Evolutionary conservation across 2,888 invertebrate genomes (phyloP).

Genomic region (Apamea anceps): DNA sequence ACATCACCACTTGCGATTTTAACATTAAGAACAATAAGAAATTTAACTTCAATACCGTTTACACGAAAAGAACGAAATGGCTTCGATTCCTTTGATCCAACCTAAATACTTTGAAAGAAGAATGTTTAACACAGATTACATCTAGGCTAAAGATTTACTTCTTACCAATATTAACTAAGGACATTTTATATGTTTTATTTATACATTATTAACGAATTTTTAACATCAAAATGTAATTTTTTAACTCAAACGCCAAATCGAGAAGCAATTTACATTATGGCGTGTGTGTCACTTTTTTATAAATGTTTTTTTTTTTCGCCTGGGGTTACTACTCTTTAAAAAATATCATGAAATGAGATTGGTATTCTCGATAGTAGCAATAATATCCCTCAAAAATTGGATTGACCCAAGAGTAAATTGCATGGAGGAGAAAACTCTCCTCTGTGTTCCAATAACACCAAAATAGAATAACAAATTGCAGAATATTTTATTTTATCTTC

Average conservation of each 20-base stretch:
- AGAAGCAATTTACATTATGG: constrained; percentile 90
- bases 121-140: constrained; percentile 69
- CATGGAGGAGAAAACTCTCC: background rate
- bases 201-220: constrained; percentile 78
- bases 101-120: constrained; percentile 81
- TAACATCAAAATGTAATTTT: constrained; percentile 84
- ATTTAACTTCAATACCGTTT: constrained; percentile 76
- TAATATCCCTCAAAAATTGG: background rate
- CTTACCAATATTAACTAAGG: constrained; percentile 87
- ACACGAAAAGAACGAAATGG: constrained; percentile 85
- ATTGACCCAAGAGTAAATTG: background rate
- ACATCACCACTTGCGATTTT: constrained; percentile 65
- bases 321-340: constrained; percentile 59
- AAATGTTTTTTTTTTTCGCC: constrained; percentile 80
- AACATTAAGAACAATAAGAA: constrained; percentile 68
- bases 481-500: background rate
- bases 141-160: constrained; percentile 68
- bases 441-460: background rate
- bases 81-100: constrained; percentile 88
- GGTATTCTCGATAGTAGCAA: constrained; percentile 37
- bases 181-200: constrained; percentile 87
- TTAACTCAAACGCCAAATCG: constrained; percentile 89
- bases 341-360: background rate
- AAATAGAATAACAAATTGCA: background rate
- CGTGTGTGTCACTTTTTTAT: constrained; percentile 90